Evolutionary conservation across 2,888 invertebrate genomes (phyloP).

Genomic region (Heterodera filipjevi): DNA sequence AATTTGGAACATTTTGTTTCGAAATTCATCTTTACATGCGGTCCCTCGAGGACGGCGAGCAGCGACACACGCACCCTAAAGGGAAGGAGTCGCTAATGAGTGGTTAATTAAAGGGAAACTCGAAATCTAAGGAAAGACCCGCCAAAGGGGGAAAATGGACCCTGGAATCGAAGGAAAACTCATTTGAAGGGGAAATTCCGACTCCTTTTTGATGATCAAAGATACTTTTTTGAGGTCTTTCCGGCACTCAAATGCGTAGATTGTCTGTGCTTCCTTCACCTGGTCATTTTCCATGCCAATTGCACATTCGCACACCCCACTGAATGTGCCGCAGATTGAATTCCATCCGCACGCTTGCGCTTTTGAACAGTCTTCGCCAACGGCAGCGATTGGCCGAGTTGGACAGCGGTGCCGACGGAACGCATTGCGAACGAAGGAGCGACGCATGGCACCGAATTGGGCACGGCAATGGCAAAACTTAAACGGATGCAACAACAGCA

Average conservation of each 20-base stretch:
- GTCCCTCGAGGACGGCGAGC: slow-evolving; percentile 51
- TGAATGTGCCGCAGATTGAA: slow-evolving; percentile 43
- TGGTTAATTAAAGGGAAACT: too few species aligned
- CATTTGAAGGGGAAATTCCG: too few species aligned
- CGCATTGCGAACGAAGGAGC: not conserved
- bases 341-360: slow-evolving; percentile 52
- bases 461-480: slow-evolving; percentile 20
- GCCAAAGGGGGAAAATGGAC: too few species aligned
- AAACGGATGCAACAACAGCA: not conserved
- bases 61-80: slow-evolving; percentile 48
- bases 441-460: not conserved
- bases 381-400: slow-evolving; percentile 47
- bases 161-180: too few species aligned
- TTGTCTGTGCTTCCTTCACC: slow-evolving; percentile 5
- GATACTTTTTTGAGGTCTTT: too few species aligned
- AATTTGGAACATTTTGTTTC: not conserved
- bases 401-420: slow-evolving; percentile 41
- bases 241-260: too few species aligned
- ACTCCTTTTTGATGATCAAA: too few species aligned
- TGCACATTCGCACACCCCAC: slow-evolving; percentile 63
- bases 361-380: slow-evolving; percentile 54
- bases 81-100: not conserved
- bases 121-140: not conserved
- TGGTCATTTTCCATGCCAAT: slow-evolving; percentile 49
- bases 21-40: slow-evolving; percentile 46